A percentile compares a stretch with the other conserved stretches of the same genome.
These are phyloP conservation scores for Episyrphus balteatus DNA, from an alignment of 1,140 invertebrate genomes.

Conservation along the genomic window DNA sequence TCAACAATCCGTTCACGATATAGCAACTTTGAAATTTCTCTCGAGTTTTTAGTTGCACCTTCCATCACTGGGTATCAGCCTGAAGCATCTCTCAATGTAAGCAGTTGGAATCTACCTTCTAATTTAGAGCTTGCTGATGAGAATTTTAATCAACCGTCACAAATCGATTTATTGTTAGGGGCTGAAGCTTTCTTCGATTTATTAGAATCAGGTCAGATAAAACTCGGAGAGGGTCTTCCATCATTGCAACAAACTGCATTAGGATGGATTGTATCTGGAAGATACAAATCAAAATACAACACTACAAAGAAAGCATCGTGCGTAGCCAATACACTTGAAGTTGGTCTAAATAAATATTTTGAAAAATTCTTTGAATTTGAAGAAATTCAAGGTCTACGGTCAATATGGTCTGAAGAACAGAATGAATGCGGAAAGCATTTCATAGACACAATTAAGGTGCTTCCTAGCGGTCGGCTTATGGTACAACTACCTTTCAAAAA, in stretches of 20 bases:
- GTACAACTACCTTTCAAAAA: conserved; percentile 18
- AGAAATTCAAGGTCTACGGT: conserved; percentile 4
- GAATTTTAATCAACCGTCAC: conserved; percentile 13
- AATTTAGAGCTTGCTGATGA: conserved; percentile 17
- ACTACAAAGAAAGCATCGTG: too few species aligned
- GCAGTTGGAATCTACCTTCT: conserved; percentile 13
- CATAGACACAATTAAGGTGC: conserved; percentile 6
- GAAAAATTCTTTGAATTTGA: conserved; percentile 19
- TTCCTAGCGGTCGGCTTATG: conserved; percentile 11
- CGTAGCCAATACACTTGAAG: too few species aligned
- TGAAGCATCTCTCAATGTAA: conserved; percentile 4
- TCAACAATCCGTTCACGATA: conserved; percentile 1
- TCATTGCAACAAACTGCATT: conserved; percentile 26
- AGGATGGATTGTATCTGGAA: conserved; percentile 16
- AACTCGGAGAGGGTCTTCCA: conserved; percentile 9
- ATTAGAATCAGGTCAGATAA: conserved; percentile 16
- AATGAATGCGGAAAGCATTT: conserved; percentile 15
- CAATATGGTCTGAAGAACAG: conserved; percentile 7
- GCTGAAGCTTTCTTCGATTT: conserved; percentile 24
- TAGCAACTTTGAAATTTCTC: background rate
- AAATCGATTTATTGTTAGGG: conserved; percentile 21
- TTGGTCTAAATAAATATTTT: background rate
- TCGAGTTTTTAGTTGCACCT: conserved; percentile 3
- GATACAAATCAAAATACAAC: too few species aligned
- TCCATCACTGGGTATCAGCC: conserved; percentile 7